Evolutionary conservation across 2,888 invertebrate genomes (phyloP).

Genomic region (Abrostola triplasia): DNA sequence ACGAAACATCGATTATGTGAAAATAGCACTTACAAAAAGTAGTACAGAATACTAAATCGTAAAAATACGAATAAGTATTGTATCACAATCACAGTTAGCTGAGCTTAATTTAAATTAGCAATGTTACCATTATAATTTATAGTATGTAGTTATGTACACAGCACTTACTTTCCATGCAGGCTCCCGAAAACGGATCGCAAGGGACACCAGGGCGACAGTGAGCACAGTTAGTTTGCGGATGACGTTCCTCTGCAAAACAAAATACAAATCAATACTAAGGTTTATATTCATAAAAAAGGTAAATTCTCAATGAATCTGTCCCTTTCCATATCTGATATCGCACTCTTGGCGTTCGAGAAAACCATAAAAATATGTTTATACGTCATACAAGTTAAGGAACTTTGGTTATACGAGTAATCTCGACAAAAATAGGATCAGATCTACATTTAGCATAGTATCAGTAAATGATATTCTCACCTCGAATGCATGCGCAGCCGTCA

Average conservation of each 20-base stretch:
- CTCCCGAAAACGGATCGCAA: constrained; percentile 94
- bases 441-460: constrained; percentile 3
- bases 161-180: constrained; percentile 94
- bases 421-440: no score
- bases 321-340: no score
- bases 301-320: no score
- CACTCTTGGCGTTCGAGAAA: no score
- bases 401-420: no score
- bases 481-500: constrained; percentile 91
- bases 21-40: constrained; percentile 63
- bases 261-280: no score
- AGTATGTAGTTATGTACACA: constrained; percentile 31
- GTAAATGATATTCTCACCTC: constrained; percentile 81
- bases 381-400: neutral
- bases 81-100: constrained; percentile 43
- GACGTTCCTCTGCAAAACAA: constrained; percentile 56
- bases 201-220: constrained; percentile 93
- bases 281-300: no score
- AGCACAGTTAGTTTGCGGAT: constrained; percentile 88
- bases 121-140: constrained; percentile 36
- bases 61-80: constrained; percentile 32
- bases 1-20: constrained; percentile 71
- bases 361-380: no score
- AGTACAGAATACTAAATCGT: constrained; percentile 45
- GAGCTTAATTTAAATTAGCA: constrained; percentile 47